phyloP scores from a whole-genome alignment of 2,113 vertebrate genomes.

The Mellivora capensis region DNA sequence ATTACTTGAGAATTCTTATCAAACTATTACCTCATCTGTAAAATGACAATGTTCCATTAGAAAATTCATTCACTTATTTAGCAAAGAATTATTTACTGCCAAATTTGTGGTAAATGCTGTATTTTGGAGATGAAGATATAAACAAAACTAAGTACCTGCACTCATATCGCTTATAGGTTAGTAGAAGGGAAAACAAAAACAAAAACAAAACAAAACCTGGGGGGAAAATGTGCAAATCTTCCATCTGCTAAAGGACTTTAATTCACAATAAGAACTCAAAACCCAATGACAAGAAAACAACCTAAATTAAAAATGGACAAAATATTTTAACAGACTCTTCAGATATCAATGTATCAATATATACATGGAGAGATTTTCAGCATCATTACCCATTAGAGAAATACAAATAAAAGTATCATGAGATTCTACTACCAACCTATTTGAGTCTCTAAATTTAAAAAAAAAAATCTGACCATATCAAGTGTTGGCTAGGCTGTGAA shows the following conservation, averaged over 20 bases:
- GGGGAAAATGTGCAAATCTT: not conserved
- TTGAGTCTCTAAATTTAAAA: not conserved
- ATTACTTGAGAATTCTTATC: not conserved
- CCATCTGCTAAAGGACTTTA: not conserved
- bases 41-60: not conserved
- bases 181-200: not conserved
- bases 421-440: not conserved
- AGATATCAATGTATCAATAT: not conserved
- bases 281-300: not conserved
- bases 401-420: not conserved
- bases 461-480: not conserved
- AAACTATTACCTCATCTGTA: not conserved
- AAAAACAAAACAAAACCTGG: not conserved
- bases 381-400: not conserved
- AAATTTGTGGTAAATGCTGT: not conserved
- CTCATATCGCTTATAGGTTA: not conserved
- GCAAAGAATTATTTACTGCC: not conserved
- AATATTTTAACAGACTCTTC: not conserved
- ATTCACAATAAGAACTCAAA: not conserved
- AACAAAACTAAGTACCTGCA: not conserved
- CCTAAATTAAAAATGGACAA: not conserved
- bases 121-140: not conserved
- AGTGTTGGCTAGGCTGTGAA: not conserved
- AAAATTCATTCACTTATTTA: slow-evolving; percentile 3
- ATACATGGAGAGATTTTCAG: not conserved